phyloP scores from a whole-genome alignment of 1,140 invertebrate species.

The Phocides pigmalion region DNA sequence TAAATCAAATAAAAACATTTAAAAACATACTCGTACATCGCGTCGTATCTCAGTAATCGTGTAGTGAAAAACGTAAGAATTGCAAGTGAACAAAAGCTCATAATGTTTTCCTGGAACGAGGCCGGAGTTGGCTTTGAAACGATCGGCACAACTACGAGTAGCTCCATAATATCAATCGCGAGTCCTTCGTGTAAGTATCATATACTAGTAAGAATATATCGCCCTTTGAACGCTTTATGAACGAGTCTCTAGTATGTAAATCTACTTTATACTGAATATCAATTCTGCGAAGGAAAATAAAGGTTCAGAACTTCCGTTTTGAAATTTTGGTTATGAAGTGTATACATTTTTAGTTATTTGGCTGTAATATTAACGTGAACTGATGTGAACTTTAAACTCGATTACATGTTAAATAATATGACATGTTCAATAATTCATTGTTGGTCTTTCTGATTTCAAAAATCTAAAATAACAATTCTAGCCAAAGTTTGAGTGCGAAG shows the following conservation, averaged over 20 bases:
- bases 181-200: background rate
- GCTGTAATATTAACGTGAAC: too few relatives aligned
- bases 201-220: background rate
- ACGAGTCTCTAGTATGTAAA: conserved; percentile 29
- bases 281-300: conserved; percentile 26
- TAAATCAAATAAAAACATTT: too few relatives aligned
- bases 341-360: background rate
- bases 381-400: too few relatives aligned
- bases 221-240: conserved; percentile 27
- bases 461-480: too few relatives aligned
- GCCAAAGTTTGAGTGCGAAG: too few relatives aligned
- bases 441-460: too few relatives aligned
- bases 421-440: too few relatives aligned
- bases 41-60: too few relatives aligned
- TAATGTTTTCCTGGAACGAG: background rate
- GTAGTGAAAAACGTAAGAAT: too few relatives aligned
- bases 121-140: conserved; percentile 3
- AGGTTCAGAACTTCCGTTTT: conserved; percentile 9
- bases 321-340: conserved; percentile 7
- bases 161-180: conserved; percentile 12
- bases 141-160: conserved; percentile 13
- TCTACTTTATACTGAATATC: conserved; percentile 27
- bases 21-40: too few relatives aligned
- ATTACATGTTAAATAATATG: too few relatives aligned
- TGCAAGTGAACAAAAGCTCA: conserved; percentile 1